Evolutionary conservation across 2,888 invertebrate species (phyloP).

Genomic region (Lomographa bimaculata): DNA sequence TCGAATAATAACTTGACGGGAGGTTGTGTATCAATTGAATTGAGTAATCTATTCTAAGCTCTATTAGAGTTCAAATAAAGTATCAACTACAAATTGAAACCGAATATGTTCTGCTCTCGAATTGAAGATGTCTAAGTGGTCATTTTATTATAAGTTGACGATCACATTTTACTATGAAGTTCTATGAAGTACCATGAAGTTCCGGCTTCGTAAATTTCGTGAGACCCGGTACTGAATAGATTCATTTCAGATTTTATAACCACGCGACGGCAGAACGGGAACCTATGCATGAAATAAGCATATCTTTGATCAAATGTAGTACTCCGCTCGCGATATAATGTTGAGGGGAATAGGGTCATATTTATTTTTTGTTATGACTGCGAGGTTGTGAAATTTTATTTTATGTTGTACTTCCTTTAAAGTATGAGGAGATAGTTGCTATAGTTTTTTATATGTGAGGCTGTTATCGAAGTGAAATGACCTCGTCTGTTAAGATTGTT

Average conservation of each 20-base stretch:
- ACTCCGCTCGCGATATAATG: slow-evolving; percentile 42
- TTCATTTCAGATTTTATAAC: slow-evolving; percentile 58
- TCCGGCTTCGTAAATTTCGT: slow-evolving; percentile 47
- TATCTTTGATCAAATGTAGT: slow-evolving; percentile 57
- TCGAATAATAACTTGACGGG: too few species aligned
- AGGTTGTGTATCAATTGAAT: too few species aligned
- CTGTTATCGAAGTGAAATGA: slow-evolving; percentile 11
- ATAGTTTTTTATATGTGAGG: slow-evolving; percentile 20
- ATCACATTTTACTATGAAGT: too few species aligned
- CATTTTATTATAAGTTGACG: too few species aligned
- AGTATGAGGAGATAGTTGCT: slow-evolving; percentile 20
- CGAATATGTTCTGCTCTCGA: too few species aligned
- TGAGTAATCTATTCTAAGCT: too few species aligned
- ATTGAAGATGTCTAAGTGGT: too few species aligned
- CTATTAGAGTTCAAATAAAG: too few species aligned
- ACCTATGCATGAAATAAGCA: slow-evolving; percentile 65
- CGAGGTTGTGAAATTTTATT: slow-evolving; percentile 44
- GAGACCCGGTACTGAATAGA: slow-evolving; percentile 46
- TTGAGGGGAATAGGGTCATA: slow-evolving; percentile 36
- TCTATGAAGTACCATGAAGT: slow-evolving; percentile 38
- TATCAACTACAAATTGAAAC: too few species aligned
- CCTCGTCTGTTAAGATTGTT: slow-evolving; percentile 2
- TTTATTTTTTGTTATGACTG: slow-evolving; percentile 39
- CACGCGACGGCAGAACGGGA: slow-evolving; percentile 41
- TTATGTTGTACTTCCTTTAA: slow-evolving; percentile 41